Conservation (phyloP, 2,797 vertebrate genomes). For the Bufotes viridis region DNA sequence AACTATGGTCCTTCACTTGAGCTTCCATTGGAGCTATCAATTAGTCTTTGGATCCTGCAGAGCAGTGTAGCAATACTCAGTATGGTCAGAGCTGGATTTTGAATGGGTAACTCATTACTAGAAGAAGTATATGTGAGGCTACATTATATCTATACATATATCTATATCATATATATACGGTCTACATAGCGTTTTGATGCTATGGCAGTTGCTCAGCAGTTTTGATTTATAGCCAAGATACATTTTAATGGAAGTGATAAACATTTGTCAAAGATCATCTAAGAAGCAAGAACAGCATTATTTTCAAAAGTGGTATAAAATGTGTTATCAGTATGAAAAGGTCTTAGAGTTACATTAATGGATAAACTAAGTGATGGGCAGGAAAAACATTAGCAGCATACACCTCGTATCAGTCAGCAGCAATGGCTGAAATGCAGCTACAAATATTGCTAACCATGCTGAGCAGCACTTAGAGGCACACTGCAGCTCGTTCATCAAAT, state of each 20-base stretch:
- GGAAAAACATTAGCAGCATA: constrained; percentile 2
- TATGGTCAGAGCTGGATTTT: no score
- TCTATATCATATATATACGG: not conserved
- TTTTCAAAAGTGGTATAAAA: not conserved
- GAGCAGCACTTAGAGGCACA: constrained; percentile 17
- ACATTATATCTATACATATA: not conserved
- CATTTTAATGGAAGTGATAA: constrained; percentile 17
- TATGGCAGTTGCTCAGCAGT: not conserved
- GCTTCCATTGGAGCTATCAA: no score
- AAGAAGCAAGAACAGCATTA: not conserved
- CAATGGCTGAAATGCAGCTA: not conserved
- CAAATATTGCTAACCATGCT: constrained; percentile 4
- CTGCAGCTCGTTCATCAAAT: not conserved
- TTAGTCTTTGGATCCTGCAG: no score
- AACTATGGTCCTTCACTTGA: no score
- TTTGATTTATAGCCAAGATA: not conserved
- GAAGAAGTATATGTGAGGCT: not conserved
- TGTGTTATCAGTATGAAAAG: constrained; percentile 1
- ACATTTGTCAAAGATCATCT: not conserved
- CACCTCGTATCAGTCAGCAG: constrained; percentile 8
- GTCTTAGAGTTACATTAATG: constrained; percentile 17
- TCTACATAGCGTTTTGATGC: not conserved
- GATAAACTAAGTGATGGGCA: constrained; percentile 5
- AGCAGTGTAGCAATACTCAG: no score
- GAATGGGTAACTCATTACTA: no score